A percentile compares a stretch with the other conserved stretches of the same genome.
Evolutionary conservation across 2,113 vertebrate species (phyloP).

Genomic region (Protobothrops flavoviridis): DNA sequence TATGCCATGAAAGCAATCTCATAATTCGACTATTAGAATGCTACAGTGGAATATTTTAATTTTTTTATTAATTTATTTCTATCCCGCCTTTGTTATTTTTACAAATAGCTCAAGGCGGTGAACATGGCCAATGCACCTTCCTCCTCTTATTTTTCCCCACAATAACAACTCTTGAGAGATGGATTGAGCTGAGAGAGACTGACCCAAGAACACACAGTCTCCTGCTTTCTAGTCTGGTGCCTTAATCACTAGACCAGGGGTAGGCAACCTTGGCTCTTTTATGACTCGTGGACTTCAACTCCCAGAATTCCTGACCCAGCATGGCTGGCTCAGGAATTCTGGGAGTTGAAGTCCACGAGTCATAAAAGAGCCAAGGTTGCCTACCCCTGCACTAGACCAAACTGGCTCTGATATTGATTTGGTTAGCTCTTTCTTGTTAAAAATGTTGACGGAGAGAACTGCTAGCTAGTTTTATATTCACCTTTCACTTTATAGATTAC

Average conservation of each 20-base stretch:
- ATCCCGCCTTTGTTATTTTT: background rate
- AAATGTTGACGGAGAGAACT: background rate
- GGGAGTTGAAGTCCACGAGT: too few species aligned
- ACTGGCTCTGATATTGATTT: background rate
- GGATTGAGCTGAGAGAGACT: background rate
- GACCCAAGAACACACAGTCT: background rate
- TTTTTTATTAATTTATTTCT: background rate
- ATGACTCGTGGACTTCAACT: too few species aligned
- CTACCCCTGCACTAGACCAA: background rate
- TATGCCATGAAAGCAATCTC: background rate
- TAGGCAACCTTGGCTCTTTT: too few species aligned
- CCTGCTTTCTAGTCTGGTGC: background rate
- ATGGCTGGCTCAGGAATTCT: too few species aligned
- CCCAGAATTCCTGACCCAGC: too few species aligned
- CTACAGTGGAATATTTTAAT: background rate
- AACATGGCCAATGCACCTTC: background rate
- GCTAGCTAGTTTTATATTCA: background rate
- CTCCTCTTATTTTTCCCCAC: background rate
- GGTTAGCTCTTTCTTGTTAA: background rate
- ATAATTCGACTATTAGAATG: background rate
- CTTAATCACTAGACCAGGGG: background rate
- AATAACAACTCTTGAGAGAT: background rate
- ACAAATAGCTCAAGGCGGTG: background rate
- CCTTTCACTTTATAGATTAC: slow-evolving; percentile 75
- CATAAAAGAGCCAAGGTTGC: too few species aligned